Base-by-base conservation (phyloP, 2,797 vertebrate genomes). In the Myripristis jacobus region DNA sequence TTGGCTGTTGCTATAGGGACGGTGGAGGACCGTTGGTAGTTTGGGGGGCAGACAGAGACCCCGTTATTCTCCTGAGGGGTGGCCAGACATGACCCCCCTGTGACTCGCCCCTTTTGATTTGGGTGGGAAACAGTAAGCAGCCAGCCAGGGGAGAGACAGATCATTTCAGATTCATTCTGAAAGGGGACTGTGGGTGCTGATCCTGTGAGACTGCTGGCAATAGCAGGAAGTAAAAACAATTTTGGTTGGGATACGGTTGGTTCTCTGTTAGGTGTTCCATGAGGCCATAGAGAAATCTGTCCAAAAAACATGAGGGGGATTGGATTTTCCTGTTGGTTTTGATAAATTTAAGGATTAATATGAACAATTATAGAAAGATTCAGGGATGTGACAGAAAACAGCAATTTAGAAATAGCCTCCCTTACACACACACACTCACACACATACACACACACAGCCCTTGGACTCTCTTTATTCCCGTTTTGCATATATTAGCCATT, bases 71-170 rank as follows among this genome's bases (percentile, higher is more conserved):
- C 93, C 83, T 46, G 94, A 91, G 94, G 88, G 88, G 88, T 93
- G 94, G 92, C 95, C 94, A 94, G 94, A 94, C 94, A 84, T 94
- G 94, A 95, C 94, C 94, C 92, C 92, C 89, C 84, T 82, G 86
- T 75, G 82, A 89, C 89, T 90, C 84, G 18, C 77, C 82, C 72
- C 88, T 91, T 92, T 90, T 92, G 87, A 91, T 88, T 88, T 75
- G 88, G 90, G 86, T 92, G 92, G 92, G 92, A 92, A 92, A 84
- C 84, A 79, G 79, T 15, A 68, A 91, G 81, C 79, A 88, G 83
- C 72, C 78, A 85, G 77, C 69, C 87, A 83, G 73, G 78, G 85
- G 77, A 71, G 65, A 79, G 79, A 83, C 64, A 57, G 62, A 78
- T 83, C 60, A 78, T 81, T 87, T 85, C 65, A 80, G 79, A 66